These are phyloP conservation scores for Eucidaris tribuloides DNA, from an alignment of 35 echinoderm and acorn worm species.

Conservation along the genomic window DNA sequence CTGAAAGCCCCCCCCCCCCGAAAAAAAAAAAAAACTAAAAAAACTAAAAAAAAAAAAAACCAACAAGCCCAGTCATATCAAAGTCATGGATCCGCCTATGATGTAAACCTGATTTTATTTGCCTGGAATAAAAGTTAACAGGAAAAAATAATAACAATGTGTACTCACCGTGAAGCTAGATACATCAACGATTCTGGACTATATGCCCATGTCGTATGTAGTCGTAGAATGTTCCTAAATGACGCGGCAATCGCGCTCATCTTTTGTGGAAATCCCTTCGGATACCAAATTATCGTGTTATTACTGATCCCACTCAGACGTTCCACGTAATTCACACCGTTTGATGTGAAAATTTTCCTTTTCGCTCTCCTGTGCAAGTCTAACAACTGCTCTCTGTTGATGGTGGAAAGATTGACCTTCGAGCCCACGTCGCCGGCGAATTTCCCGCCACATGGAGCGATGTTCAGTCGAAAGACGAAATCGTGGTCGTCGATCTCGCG, in stretches of 20 bases:
- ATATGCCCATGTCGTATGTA: not conserved
- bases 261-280: not conserved
- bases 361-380: not conserved
- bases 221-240: not conserved
- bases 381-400: not conserved
- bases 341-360: not conserved
- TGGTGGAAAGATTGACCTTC: not conserved
- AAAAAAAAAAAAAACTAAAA: too few relatives aligned
- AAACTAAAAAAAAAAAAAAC: too few relatives aligned
- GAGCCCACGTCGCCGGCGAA: slow-evolving; percentile 47
- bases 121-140: too few relatives aligned
- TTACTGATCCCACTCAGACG: not conserved
- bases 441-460: slow-evolving; percentile 36
- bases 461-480: slow-evolving; percentile 58
- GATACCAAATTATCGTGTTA: slow-evolving; percentile 1
- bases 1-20: too few relatives aligned
- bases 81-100: too few relatives aligned
- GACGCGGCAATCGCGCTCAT: not conserved
- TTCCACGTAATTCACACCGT: not conserved
- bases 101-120: too few relatives aligned
- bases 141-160: too few relatives aligned
- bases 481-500: slow-evolving; percentile 48
- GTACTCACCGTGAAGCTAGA: not conserved
- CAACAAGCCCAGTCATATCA: too few relatives aligned
- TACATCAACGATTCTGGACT: not conserved